Base-by-base conservation (phyloP, 1,140 invertebrate species). In the Ostrea denselamellosa region DNA sequence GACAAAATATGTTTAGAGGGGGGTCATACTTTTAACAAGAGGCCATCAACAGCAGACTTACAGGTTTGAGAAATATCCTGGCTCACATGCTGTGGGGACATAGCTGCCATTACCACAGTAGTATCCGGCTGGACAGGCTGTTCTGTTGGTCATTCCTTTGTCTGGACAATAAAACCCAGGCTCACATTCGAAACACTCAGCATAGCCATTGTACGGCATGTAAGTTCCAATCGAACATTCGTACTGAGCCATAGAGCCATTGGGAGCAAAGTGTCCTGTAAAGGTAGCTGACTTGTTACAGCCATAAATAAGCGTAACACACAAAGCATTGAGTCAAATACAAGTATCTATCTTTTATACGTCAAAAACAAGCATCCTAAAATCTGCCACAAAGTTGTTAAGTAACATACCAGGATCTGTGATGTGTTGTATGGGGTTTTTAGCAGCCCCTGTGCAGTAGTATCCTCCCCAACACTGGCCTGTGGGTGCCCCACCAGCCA, bases 381-480 rank as follows among this genome's bases (percentile, higher is more conserved):
- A 44, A 44, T 2, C 34, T 44, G 34, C 34, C 34, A 44, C 34
- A 44, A 44, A 44, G 5, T n/a, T 44, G 34, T 44, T 1, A 2
- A 83, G 44, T 19, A 34, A 85, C 14, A 86, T 89, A 94, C 93
- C 93, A 89, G 93, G 92, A 52, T 89, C 86, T 28, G 93, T 92
- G 10, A 89, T 85, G 62, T 90, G 88, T 88, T 94, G 92, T 8
- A 90, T 85, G 4, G 93, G 90, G 17, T 71, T 92, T 84, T 90
- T 90, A 19, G 93, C 93, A 44, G 88, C 91, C 2, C 92, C 92
- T 51, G 89, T 91, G 83, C 94, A 94, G 90, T 91, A 94, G 86
- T 93, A 94, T 9, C 94, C 94, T 62, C 92, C 94, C 90, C 92
- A 92, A 86, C 94, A 94, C 10, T 62, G n/a, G 10, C 93, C 93